Evolutionary conservation across 2,888 invertebrate species (phyloP).

Genomic region (Acanthacorydalis orientalis): DNA sequence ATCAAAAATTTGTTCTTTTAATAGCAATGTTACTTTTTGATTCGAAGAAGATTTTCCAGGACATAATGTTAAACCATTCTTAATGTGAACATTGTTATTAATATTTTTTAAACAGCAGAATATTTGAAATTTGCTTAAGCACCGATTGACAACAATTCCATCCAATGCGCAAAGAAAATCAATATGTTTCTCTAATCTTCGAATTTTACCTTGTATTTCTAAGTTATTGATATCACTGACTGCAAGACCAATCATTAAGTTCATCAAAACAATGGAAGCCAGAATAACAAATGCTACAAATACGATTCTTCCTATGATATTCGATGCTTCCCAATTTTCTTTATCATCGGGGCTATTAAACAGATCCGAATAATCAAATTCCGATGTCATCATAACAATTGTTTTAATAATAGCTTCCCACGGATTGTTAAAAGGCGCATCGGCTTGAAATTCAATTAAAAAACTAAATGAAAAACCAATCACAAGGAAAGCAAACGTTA

Average conservation of each 20-base stretch:
- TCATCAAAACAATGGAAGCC: slow-evolving; percentile 40
- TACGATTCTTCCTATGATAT: slow-evolving; percentile 30
- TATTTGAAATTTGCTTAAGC: background rate
- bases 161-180: slow-evolving; percentile 21
- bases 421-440: slow-evolving; percentile 32
- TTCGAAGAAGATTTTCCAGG: background rate
- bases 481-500: slow-evolving; percentile 28
- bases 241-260: slow-evolving; percentile 39
- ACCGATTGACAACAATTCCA: background rate
- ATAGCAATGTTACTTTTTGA: background rate
- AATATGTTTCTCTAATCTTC: slow-evolving; percentile 36
- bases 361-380: slow-evolving; percentile 34
- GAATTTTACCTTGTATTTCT: slow-evolving; percentile 36
- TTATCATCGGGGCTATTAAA: slow-evolving; percentile 21
- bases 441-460: slow-evolving; percentile 35
- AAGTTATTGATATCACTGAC: slow-evolving; percentile 40
- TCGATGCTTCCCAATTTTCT: slow-evolving; percentile 24
- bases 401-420: slow-evolving; percentile 37
- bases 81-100: background rate
- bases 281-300: slow-evolving; percentile 35
- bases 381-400: slow-evolving; percentile 42
- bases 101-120: background rate
- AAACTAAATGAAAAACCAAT: slow-evolving; percentile 38
- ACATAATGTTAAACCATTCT: background rate
- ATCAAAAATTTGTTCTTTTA: background rate